phyloP scores from a whole-genome alignment of 2,888 invertebrate genomes.

The Podotricha telesiphe region DNA sequence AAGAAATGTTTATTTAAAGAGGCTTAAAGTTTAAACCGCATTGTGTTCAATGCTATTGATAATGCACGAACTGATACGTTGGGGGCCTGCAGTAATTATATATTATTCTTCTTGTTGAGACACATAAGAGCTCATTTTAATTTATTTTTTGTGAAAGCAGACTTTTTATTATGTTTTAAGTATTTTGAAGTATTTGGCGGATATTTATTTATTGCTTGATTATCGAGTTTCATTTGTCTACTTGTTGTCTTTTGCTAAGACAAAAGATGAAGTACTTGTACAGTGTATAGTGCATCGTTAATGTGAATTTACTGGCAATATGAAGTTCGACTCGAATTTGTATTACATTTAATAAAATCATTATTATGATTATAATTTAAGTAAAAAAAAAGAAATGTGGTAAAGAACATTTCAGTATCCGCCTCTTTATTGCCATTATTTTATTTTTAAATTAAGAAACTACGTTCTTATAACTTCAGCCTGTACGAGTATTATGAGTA shows the following conservation, averaged over 20 bases:
- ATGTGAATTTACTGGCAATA: not conserved
- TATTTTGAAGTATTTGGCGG: not conserved
- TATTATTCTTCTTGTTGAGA: not conserved
- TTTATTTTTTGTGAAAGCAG: constrained; percentile 7
- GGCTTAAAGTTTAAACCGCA: constrained; percentile 14
- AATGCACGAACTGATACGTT: not conserved
- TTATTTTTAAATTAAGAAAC: too few species aligned
- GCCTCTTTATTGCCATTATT: too few species aligned
- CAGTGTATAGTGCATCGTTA: not conserved
- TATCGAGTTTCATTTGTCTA: not conserved
- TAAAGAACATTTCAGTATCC: too few species aligned
- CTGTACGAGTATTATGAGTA: too few species aligned
- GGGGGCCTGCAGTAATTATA: constrained; percentile 1
- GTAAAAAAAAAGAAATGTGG: too few species aligned
- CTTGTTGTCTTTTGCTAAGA: constrained; percentile 1
- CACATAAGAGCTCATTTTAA: constrained; percentile 16
- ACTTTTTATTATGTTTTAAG: constrained; percentile 2
- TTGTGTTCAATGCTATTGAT: constrained; percentile 14
- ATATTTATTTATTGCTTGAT: not conserved
- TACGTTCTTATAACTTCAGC: too few species aligned
- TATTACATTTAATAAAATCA: too few species aligned
- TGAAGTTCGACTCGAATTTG: not conserved
- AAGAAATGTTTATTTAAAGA: constrained; percentile 19
- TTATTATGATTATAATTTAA: too few species aligned
- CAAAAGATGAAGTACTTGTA: not conserved